Evolutionary conservation across 1,140 invertebrate genomes (phyloP), one percentile per base, ranked within the genome.

Genomic region (Harpegnathos saltator): DNA sequence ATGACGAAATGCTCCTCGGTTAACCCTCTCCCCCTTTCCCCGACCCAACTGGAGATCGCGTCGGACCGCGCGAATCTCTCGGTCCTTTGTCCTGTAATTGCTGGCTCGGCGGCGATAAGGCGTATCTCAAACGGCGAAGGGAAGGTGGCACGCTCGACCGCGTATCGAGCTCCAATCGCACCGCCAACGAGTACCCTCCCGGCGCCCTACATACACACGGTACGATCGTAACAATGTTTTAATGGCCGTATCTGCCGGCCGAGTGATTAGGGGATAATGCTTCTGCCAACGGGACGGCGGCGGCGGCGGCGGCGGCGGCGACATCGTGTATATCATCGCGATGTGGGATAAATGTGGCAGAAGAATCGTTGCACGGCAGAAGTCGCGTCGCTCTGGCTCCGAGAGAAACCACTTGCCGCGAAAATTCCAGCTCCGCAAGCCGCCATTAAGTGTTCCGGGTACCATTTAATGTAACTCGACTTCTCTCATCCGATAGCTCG

Each of bases 71-170:
- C 52, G 24, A 29, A 68, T 66, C 33, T 54, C 15, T 19, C 38
- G n/a, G 50, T 15, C 59, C 75, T 88, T 88, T 88, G 86, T 89
- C 62, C 81, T 77, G 26, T 84, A 86, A 89, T 88, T 88, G 84
- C 58, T 48, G 56, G 58, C 29, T 58, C 65, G 69, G 54, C 85
- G 80, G 71, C 61, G 87, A 85, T 85, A 75, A 88, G 69, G 26
- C 50, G 77, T 52, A 78, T 87, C 77, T 44, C 38, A 85, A 85
- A 85, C 62, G 75, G 44, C n/a, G 29, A 44, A 44, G 19, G 44
- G 15, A 22, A 77, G 54, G 22, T 33, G 68, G 63, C 33, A 44
- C 9, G 65, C 26, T 56, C n/a, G 19, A 22, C 56, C 63, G 61
- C 48, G 7, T 24, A 72, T 44, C 19, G 0, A 11, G 29, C 11